phyloP scores from a whole-genome alignment of 2,888 invertebrate genomes.

The Apotomis capreana region DNA sequence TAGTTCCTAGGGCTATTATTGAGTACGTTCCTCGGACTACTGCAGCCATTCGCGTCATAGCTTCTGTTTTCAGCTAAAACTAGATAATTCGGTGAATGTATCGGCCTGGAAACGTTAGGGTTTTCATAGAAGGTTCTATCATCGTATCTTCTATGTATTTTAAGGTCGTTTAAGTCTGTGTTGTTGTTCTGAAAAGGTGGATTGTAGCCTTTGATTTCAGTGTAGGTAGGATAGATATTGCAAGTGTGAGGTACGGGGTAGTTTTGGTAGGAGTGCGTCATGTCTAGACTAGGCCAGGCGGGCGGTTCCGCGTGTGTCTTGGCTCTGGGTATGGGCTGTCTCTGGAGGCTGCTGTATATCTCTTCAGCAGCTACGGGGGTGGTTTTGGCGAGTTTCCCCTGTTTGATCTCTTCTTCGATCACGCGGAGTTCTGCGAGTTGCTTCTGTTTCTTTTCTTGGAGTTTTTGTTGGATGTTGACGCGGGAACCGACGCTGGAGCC shows the following conservation, averaged over 20 bases:
- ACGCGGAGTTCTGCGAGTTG: slow-evolving; percentile 91
- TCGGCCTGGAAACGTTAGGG: slow-evolving; percentile 62
- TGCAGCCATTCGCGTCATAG: slow-evolving; percentile 65
- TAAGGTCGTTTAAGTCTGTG: slow-evolving; percentile 55
- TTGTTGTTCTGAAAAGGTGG: slow-evolving; percentile 59
- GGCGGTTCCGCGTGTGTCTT: slow-evolving; percentile 86
- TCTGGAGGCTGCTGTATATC: slow-evolving; percentile 78
- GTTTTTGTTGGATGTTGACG: slow-evolving; percentile 93
- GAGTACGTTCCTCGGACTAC: slow-evolving; percentile 70
- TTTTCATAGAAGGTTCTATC: slow-evolving; percentile 74
- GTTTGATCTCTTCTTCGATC: slow-evolving; percentile 92
- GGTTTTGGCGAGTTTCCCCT: slow-evolving; percentile 88
- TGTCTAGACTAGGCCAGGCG: slow-evolving; percentile 78
- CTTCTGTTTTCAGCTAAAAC: slow-evolving; percentile 60
- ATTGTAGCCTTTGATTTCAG: slow-evolving; percentile 71
- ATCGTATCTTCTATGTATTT: slow-evolving; percentile 62
- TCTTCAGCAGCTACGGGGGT: slow-evolving; percentile 81
- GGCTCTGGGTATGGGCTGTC: slow-evolving; percentile 87
- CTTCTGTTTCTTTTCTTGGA: slow-evolving; percentile 94
- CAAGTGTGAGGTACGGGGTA: slow-evolving; percentile 73
- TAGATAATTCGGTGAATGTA: slow-evolving; percentile 65
- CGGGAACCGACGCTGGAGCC: slow-evolving; percentile 89
- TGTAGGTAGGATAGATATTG: slow-evolving; percentile 73
- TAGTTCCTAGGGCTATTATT: slow-evolving; percentile 73
- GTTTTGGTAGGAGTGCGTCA: slow-evolving; percentile 77